phyloP scores from a whole-genome alignment of 2,797 vertebrate species.

The Huso huso region DNA sequence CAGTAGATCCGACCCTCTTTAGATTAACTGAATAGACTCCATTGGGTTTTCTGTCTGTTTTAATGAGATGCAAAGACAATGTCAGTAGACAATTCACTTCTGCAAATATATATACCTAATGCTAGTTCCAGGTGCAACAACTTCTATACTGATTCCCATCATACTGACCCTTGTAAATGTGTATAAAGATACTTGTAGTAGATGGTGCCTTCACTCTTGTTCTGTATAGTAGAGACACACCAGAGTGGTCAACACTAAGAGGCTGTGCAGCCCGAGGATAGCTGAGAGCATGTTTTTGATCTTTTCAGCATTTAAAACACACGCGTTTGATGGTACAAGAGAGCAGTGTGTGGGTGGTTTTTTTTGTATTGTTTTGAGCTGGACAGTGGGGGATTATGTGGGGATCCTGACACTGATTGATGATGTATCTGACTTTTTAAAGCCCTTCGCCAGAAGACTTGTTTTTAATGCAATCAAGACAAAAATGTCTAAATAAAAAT shows the following conservation, averaged over 20 bases:
- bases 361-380: constrained; percentile 2
- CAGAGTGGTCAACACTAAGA: constrained; percentile 30
- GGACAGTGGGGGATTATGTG: constrained; percentile 46
- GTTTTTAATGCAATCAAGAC: background rate
- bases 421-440: constrained; percentile 46
- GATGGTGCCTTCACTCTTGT: constrained; percentile 6
- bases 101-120: too few species aligned
- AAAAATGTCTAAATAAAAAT: background rate
- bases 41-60: too few species aligned
- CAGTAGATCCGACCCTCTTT: too few species aligned
- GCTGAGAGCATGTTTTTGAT: constrained; percentile 41
- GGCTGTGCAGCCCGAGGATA: constrained; percentile 35
- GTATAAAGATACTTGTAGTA: background rate
- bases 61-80: too few species aligned
- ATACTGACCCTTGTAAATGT: too few species aligned
- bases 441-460: constrained; percentile 16
- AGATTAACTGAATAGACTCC: too few species aligned
- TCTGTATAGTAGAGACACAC: too few species aligned
- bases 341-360: constrained; percentile 14
- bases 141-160: too few species aligned
- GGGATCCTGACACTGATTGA: constrained; percentile 55
- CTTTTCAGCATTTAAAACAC: constrained; percentile 25
- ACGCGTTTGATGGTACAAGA: constrained; percentile 12
- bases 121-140: too few species aligned
- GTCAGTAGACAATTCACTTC: too few species aligned